Base-by-base conservation (phyloP, 2,113 vertebrate species). In the Psilopogon haemacephalus region DNA sequence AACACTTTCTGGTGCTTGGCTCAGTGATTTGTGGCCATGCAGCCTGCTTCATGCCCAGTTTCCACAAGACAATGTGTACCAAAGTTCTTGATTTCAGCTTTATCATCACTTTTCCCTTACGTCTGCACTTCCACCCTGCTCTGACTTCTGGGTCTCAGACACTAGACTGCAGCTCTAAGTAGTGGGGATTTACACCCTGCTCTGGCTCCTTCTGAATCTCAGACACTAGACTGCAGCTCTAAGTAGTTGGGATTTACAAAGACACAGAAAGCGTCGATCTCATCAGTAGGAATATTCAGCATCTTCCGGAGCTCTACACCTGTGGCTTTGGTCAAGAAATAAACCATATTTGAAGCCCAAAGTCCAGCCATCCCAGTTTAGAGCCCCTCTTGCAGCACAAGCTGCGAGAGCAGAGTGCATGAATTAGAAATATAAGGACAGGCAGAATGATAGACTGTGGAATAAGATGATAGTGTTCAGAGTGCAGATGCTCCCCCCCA, bases 401-500 rank as follows among this genome's bases (percentile, higher is more conserved):
- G 35, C 75, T 70, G 9, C 42, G 12, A 67, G 77, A 64, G 17
- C 35, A 44, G 48, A 84, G 71, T 40, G 77, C 12, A 4, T 65
- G 60, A 60, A 64, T 86, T 84, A 91, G 82, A 95, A 89, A 82
- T 92, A 60, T 6, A 77, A 44, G 2, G 46, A 79, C 90, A 65
- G 63, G 70, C 54, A 59, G 91, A 75, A 68, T 86, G 86, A 97
- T 96, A 78, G 93, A 80, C 77, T 89, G 72, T 94, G 84, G 82
- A 92, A 86, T 80, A 95, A 69, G 69, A 46, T 56, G 78, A 85
- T 48, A 46, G 56, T 78, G 75, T 94, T 97, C 90, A 79, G 75
- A 90, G 92, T 97, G 74, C 72, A 94, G 77, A 93, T 96, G 93
- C 64, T 89, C 54, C 67, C 65, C 65, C 32, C 90, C 73, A 91